Conservation (phyloP, 2,113 vertebrate genomes). For the Sigmodon hispidus region DNA sequence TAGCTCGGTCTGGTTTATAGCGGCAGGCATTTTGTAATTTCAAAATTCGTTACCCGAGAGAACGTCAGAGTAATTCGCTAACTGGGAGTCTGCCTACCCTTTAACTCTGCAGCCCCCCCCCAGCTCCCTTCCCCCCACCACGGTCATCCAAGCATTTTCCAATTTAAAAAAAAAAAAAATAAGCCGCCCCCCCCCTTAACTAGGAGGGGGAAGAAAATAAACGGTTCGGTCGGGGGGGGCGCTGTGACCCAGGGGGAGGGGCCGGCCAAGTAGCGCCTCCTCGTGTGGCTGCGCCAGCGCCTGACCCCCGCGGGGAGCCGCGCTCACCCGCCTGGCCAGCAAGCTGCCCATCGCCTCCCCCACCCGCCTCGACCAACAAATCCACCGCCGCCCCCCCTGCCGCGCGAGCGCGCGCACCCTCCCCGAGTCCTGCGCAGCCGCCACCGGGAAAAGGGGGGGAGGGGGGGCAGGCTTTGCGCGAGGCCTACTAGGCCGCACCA, state of each 20-base stretch:
- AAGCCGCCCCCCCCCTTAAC: background rate
- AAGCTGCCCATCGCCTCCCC: slow-evolving; percentile 71
- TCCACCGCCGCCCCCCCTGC: slow-evolving; percentile 75
- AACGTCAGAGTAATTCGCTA: slow-evolving; percentile 74
- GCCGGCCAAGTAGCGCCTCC: slow-evolving; percentile 69
- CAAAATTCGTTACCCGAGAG: slow-evolving; percentile 74
- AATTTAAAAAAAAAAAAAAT: slow-evolving; percentile 50
- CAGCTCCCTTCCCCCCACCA: slow-evolving; percentile 7
- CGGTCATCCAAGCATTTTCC: slow-evolving; percentile 71
- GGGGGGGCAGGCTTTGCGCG: slow-evolving; percentile 62
- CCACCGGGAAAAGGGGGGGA: slow-evolving; percentile 74
- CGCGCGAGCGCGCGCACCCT: slow-evolving; percentile 77
- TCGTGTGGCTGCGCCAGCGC: slow-evolving; percentile 78
- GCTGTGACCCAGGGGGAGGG: slow-evolving; percentile 79
- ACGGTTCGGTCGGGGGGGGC: slow-evolving; percentile 79
- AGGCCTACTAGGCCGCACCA: slow-evolving; percentile 81
- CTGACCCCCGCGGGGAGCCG: slow-evolving; percentile 76
- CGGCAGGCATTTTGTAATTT: slow-evolving; percentile 73
- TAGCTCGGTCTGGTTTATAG: slow-evolving; percentile 64
- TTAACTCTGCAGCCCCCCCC: slow-evolving; percentile 25
- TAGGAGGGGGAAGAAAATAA: slow-evolving; percentile 62
- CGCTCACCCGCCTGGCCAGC: slow-evolving; percentile 73
- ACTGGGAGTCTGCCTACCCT: slow-evolving; percentile 66
- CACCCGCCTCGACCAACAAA: slow-evolving; percentile 73
- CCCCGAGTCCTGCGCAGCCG: slow-evolving; percentile 79